A percentile compares a stretch with the other conserved stretches of the same genome.
Conservation (phyloP, 1,140 invertebrate genomes). For the Calosoma granatense region DNA sequence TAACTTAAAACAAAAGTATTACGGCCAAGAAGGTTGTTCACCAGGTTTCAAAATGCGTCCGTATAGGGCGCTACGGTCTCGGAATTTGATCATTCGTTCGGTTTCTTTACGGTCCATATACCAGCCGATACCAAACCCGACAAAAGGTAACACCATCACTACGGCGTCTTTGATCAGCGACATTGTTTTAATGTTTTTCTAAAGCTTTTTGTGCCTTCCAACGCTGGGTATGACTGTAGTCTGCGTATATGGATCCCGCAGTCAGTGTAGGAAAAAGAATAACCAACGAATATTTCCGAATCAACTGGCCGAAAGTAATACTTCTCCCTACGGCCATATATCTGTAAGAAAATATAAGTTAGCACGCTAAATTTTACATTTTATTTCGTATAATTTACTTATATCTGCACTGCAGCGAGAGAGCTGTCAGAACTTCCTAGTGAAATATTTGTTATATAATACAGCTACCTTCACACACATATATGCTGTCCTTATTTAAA, state of each 20-base stretch:
- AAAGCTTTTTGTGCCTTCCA: constrained; percentile 49
- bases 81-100: constrained; percentile 53
- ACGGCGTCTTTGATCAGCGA: constrained; percentile 32
- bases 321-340: constrained; percentile 23
- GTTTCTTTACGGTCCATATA: constrained; percentile 57
- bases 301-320: constrained; percentile 26
- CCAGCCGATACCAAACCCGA: constrained; percentile 46
- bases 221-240: constrained; percentile 54
- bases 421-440: too few species aligned
- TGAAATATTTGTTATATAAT: too few species aligned
- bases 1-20: constrained; percentile 17
- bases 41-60: constrained; percentile 51
- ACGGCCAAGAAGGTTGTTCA: constrained; percentile 61
- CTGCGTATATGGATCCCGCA: constrained; percentile 48
- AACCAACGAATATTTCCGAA: constrained; percentile 47
- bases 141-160: constrained; percentile 38
- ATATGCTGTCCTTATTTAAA: too few species aligned
- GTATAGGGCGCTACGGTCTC: constrained; percentile 68
- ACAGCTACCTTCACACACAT: too few species aligned
- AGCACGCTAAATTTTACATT: too few species aligned
- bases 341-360: background rate
- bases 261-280: constrained; percentile 52
- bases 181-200: constrained; percentile 33
- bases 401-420: too few species aligned
- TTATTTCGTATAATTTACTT: too few species aligned